A percentile compares a stretch with the other conserved stretches of the same genome.
phyloP scores from a whole-genome alignment of 2,888 invertebrate genomes.

The Drosophila fungiperda region DNA sequence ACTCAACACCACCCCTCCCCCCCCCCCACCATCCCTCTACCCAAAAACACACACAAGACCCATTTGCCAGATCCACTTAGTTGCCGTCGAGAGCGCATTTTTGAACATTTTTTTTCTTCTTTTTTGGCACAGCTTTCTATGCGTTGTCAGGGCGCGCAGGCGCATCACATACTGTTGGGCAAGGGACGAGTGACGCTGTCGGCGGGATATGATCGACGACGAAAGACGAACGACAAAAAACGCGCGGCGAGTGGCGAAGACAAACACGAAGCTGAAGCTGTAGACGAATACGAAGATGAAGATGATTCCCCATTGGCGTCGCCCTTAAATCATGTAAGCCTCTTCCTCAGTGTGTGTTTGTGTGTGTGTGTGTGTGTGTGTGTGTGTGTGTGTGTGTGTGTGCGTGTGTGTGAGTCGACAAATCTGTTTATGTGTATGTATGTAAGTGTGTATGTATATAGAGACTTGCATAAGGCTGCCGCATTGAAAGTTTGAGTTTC shows the following conservation, averaged over 20 bases:
- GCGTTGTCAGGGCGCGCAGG: conserved; percentile 29
- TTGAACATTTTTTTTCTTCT: conserved; percentile 9
- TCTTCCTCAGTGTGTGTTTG: background rate
- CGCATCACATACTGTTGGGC: background rate
- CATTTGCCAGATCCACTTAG: conserved; percentile 13
- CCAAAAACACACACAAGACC: background rate
- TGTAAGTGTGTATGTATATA: background rate
- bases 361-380: background rate
- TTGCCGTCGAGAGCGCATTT: conserved; percentile 13
- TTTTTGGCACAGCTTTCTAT: conserved; percentile 57
- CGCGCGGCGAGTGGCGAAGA: conserved; percentile 4
- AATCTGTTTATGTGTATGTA: background rate
- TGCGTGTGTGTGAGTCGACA: conserved; percentile 8
- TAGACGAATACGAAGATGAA: conserved; percentile 1
- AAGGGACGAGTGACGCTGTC: background rate
- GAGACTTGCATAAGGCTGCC: conserved; percentile 12
- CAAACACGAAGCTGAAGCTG: background rate
- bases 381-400: background rate
- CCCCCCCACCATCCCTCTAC: background rate
- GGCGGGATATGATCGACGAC: background rate
- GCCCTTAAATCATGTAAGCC: conserved; percentile 52
- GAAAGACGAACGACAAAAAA: background rate
- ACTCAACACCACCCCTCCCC: background rate
- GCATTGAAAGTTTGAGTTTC: conserved; percentile 35
- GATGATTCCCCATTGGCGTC: conserved; percentile 41